Evolutionary conservation across 2,113 vertebrate genomes (phyloP).

Genomic region (Calidris pugnax): DNA sequence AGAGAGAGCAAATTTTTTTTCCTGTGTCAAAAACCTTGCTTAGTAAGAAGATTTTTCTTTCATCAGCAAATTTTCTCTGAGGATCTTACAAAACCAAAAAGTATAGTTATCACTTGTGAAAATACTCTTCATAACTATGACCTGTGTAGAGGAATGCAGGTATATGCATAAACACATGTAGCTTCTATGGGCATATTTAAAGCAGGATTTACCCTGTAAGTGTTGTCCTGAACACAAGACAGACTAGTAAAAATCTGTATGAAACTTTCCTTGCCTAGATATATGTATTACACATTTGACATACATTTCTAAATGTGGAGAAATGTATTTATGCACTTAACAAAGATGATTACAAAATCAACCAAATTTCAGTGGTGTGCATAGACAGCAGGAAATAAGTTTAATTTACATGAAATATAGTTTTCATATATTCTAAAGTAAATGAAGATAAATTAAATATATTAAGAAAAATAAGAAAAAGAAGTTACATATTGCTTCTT

Average conservation of each 20-base stretch:
- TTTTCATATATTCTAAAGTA: neutral
- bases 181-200: neutral
- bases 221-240: neutral
- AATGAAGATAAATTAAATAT: neutral
- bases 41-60: neutral
- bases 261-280: neutral
- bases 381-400: neutral
- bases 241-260: neutral
- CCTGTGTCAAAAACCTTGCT: neutral
- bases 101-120: neutral
- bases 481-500: neutral
- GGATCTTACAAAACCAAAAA: neutral
- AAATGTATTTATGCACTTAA: neutral
- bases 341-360: neutral
- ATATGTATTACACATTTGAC: neutral
- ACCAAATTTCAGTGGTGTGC: neutral
- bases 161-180: neutral
- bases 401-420: neutral
- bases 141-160: neutral
- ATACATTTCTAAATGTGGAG: neutral
- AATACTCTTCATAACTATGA: neutral
- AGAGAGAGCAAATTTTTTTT: neutral
- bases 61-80: neutral
- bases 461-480: neutral
- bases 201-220: neutral